Conservation (phyloP, 2,797 vertebrate genomes). For the Leucoraja ocellata region DNA sequence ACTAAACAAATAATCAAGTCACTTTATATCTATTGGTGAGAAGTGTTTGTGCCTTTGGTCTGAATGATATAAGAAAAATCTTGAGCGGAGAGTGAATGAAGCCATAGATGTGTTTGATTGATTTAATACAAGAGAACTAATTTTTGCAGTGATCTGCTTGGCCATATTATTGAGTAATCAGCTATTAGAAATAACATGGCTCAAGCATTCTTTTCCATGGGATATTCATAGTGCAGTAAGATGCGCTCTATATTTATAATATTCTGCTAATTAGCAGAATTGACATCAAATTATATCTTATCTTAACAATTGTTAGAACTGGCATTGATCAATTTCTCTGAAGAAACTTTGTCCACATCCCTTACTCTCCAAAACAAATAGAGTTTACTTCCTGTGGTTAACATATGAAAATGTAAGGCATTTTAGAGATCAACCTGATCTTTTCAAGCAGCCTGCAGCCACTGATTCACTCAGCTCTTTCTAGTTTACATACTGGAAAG, state of each 20-base stretch:
- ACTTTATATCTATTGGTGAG: background rate
- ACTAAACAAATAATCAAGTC: background rate
- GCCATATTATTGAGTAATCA: background rate
- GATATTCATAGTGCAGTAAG: background rate
- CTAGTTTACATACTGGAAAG: background rate
- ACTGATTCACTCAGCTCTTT: background rate
- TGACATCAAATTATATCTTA: background rate
- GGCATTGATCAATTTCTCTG: background rate
- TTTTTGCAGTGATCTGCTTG: background rate
- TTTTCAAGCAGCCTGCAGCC: background rate
- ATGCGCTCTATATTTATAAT: background rate
- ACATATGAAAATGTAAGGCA: background rate
- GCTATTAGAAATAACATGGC: background rate
- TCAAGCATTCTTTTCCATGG: background rate
- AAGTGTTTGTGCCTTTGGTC: background rate
- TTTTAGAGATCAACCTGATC: background rate
- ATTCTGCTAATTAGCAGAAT: background rate
- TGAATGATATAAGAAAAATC: slow-evolving; percentile 4
- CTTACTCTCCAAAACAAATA: background rate
- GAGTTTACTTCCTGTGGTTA: background rate
- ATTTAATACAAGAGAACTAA: background rate
- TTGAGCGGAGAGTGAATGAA: background rate
- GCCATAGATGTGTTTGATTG: slow-evolving; percentile 2
- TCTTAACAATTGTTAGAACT: background rate
- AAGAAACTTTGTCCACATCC: background rate